Conservation (phyloP, 2,797 vertebrate genomes). For the Coilia nasus region DNA sequence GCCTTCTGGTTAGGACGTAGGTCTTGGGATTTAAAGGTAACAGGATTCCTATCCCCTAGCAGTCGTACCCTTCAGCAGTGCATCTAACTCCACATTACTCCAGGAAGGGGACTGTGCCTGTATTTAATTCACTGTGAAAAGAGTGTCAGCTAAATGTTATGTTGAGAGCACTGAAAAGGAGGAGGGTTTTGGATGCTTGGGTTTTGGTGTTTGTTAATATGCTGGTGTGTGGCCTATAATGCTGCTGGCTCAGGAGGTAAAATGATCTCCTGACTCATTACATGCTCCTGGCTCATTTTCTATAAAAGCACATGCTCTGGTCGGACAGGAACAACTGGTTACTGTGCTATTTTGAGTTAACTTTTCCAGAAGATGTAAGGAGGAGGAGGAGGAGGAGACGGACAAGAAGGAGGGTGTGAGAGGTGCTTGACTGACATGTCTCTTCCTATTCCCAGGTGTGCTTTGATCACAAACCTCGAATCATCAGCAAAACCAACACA, state of each 20-base stretch:
- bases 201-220: background rate
- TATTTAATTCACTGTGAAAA: too few species aligned
- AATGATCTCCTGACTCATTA: background rate
- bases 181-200: background rate
- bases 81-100: too few species aligned
- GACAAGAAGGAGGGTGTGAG: background rate
- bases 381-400: too few species aligned
- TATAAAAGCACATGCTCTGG: background rate
- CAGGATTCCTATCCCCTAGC: too few species aligned
- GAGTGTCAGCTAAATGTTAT: too few species aligned
- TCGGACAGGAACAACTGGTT: background rate
- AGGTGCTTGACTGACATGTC: conserved; percentile 26
- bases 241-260: background rate
- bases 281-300: background rate
- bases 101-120: too few species aligned
- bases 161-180: too few species aligned
- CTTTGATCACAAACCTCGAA: conserved; percentile 99
- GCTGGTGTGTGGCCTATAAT: background rate
- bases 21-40: too few species aligned
- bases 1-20: too few species aligned
- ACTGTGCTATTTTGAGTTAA: background rate
- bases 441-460: conserved; percentile 82
- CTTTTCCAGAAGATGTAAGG: background rate
- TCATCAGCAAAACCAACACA: conserved; percentile 97
- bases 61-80: too few species aligned